Conservation (phyloP, 2,888 invertebrate species). For the Xestia xanthographa region DNA sequence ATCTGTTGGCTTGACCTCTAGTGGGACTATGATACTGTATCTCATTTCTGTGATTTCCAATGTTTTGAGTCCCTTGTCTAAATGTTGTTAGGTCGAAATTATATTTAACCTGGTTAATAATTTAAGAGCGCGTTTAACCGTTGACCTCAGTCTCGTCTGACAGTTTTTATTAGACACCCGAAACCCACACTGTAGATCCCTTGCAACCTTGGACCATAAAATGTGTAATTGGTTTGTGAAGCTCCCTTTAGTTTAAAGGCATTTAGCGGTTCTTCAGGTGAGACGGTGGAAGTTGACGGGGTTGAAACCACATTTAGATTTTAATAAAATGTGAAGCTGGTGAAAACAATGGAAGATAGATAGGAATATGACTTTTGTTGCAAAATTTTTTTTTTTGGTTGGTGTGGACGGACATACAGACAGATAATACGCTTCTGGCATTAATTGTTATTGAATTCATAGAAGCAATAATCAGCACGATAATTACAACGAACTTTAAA, state of each 20-base stretch:
- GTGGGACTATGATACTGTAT: slow-evolving; percentile 1
- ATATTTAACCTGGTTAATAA: slow-evolving; percentile 4
- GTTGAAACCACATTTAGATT: not conserved
- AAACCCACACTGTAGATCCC: not conserved
- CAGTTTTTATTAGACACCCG: slow-evolving; percentile 10
- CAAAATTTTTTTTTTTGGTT: not conserved
- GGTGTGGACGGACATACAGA: not conserved
- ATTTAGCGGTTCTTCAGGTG: not conserved
- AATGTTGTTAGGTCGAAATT: not conserved
- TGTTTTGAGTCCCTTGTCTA: slow-evolving; percentile 9
- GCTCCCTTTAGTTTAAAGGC: slow-evolving; percentile 5
- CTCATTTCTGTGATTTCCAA: slow-evolving; percentile 17
- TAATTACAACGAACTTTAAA: slow-evolving; percentile 39
- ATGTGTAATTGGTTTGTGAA: not conserved
- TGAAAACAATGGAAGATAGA: not conserved
- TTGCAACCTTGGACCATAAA: not conserved
- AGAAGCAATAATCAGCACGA: slow-evolving; percentile 15
- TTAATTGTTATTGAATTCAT: not conserved
- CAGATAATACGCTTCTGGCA: not conserved
- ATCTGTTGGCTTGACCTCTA: slow-evolving; percentile 52
- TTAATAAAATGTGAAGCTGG: not conserved
- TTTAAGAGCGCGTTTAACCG: not conserved
- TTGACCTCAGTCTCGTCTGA: not conserved
- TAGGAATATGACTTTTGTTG: not conserved
- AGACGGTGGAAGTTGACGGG: not conserved